Evolutionary conservation across 2,113 vertebrate species (phyloP), one percentile per base, ranked within the genome.

Genomic region (Syrmaticus mikado): DNA sequence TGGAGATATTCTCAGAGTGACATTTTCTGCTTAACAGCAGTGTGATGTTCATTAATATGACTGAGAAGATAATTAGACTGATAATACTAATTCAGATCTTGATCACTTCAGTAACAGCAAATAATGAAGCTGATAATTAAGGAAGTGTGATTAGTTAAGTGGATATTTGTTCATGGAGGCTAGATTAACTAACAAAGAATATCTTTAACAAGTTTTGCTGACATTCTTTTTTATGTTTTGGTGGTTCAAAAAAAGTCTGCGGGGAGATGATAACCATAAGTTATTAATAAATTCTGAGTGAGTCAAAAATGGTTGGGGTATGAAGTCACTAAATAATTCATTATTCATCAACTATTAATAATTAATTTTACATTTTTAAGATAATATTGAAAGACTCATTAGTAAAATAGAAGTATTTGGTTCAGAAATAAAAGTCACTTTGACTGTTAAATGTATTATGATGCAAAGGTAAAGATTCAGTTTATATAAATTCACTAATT

Each of bases 41-140:
- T 21, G 52, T 86, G 78, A 66, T 89, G 58, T 48, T 95, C 62
- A 72, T 92, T 90, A 89, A 25, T 18, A 8, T 78, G 48, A 13
- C 19, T 82, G 82, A 85, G 24, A 22, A 45, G 62, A 77, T 89
- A 90, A 92, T 89, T 94, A 90, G 53, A 30, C 53, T 79, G 60
- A 79, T 78, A 88, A 76, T 76, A 36, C 14, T 65, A 93, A 87
- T 87, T 94, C 74, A 79, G n/a, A 28, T 90, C 71, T 73, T 82
- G 62, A 84, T 92, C 70, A 55, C 73, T 96, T 80, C 85, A 77
- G 71, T 88, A 90, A 68, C 25, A 58, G 24, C 20, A 38, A 72
- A 92, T 53, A 90, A 84, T 61, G 43, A 90, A 84, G 36, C 40
- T 76, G 81, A 75, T 86, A 92, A 89, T 93, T 81, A 90, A 90